Evolutionary conservation across 2,888 invertebrate species (phyloP).

Genomic region (Drosophila meridionalis): DNA sequence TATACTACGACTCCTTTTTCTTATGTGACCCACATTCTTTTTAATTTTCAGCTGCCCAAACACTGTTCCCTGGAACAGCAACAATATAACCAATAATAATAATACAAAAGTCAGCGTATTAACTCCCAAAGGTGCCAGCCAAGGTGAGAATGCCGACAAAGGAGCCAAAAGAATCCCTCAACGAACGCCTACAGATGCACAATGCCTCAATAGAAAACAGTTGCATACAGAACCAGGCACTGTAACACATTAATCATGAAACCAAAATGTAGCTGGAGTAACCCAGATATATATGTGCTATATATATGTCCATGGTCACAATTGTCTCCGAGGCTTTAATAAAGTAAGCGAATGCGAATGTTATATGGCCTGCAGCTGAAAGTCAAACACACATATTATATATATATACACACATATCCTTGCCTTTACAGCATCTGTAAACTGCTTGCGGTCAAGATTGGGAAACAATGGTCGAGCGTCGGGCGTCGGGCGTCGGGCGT

Average conservation of each 20-base stretch:
- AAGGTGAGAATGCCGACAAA: constrained; percentile 67
- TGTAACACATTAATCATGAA: constrained; percentile 68
- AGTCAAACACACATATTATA: constrained; percentile 2
- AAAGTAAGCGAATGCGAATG: constrained; percentile 44
- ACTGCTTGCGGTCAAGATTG: constrained; percentile 56
- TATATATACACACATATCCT: background rate
- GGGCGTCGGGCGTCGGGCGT: constrained; percentile 14
- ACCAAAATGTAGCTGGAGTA: constrained; percentile 17
- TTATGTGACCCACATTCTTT: constrained; percentile 34
- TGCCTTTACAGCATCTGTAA: constrained; percentile 21
- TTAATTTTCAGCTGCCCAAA: constrained; percentile 40
- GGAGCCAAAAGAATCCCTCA: constrained; percentile 64
- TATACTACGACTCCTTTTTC: background rate
- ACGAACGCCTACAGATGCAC: constrained; percentile 68
- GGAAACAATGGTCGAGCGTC: constrained; percentile 39
- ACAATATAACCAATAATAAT: constrained; percentile 45
- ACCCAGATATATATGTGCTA: constrained; percentile 1
- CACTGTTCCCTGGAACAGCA: constrained; percentile 40
- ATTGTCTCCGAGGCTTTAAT: constrained; percentile 66
- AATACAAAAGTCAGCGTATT: constrained; percentile 71
- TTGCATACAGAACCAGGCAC: constrained; percentile 44
- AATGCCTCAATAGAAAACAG: constrained; percentile 76
- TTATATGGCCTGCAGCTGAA: constrained; percentile 48
- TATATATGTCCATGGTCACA: constrained; percentile 58
- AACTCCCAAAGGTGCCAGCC: constrained; percentile 62